These are phyloP conservation scores for Luffia ferchaultella DNA, from an alignment of 2,888 invertebrate species.

Conservation along the genomic window DNA sequence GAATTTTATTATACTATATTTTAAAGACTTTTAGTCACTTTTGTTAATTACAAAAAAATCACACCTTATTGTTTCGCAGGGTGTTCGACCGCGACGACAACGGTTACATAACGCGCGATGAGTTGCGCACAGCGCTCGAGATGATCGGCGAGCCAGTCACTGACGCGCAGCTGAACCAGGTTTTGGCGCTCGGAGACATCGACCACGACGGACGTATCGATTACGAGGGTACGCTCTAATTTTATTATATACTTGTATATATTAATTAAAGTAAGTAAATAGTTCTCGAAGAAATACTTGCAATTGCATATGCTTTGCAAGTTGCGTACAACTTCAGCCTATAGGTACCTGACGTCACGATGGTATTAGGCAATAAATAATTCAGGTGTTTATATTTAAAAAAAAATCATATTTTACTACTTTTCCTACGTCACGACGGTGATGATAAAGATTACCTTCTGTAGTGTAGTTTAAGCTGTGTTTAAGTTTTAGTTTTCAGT, in stretches of 20 bases:
- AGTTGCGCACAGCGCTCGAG: slow-evolving; percentile 80
- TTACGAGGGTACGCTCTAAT: slow-evolving; percentile 74
- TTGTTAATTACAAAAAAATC: neutral
- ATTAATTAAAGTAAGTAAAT: too few species aligned
- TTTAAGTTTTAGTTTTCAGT: too few species aligned
- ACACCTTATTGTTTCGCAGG: slow-evolving; percentile 34
- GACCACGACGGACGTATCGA: slow-evolving; percentile 84
- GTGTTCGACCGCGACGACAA: slow-evolving; percentile 91
- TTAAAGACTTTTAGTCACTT: neutral
- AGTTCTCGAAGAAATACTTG: too few species aligned
- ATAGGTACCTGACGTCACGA: neutral
- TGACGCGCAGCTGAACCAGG: slow-evolving; percentile 77
- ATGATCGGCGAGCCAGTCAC: slow-evolving; percentile 83
- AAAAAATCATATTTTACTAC: too few species aligned
- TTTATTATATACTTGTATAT: neutral
- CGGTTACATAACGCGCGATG: slow-evolving; percentile 87
- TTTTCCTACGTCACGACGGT: too few species aligned
- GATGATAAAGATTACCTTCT: too few species aligned
- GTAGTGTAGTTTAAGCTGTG: too few species aligned
- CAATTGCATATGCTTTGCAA: too few species aligned
- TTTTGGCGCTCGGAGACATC: slow-evolving; percentile 77
- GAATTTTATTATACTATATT: too few species aligned
- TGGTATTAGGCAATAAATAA: slow-evolving; percentile 9
- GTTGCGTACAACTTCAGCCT: neutral
- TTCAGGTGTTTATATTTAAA: too few species aligned